phyloP scores from a whole-genome alignment of 2,113 vertebrate genomes.

The Psephotus haematonotus region DNA sequence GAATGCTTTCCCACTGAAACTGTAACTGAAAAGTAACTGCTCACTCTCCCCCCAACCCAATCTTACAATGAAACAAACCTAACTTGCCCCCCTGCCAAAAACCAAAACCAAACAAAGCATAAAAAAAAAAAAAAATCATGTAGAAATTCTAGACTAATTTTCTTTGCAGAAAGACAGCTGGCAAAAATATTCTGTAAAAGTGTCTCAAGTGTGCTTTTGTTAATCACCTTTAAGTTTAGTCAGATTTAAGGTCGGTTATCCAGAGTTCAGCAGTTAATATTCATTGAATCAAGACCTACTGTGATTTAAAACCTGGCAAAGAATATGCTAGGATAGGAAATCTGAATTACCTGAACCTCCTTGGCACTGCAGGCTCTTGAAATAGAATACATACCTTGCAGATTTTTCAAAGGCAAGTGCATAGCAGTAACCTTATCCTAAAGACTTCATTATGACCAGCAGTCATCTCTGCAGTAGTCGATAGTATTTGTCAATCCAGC shows the following conservation, averaged over 20 bases:
- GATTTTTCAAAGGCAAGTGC: background rate
- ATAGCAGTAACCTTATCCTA: background rate
- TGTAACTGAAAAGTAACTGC: background rate
- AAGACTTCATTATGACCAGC: background rate
- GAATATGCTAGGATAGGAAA: background rate
- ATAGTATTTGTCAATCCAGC: background rate
- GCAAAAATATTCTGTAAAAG: background rate
- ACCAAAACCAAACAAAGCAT: background rate
- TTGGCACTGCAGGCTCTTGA: background rate
- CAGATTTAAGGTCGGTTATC: background rate
- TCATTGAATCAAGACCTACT: background rate
- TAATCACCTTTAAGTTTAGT: background rate
- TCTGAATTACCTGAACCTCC: background rate
- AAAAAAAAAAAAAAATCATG: background rate
- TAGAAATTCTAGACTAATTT: background rate
- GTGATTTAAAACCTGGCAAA: background rate
- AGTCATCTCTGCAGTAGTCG: slow-evolving; percentile 17
- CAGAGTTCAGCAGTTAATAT: background rate
- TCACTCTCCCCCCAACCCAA: fast-evolving
- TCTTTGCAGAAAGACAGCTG: background rate
- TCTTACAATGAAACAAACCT: background rate
- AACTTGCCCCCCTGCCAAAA: fast-evolving
- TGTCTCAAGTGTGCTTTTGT: background rate
- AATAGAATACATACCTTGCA: background rate
- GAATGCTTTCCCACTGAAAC: background rate